Percentiles rank a stretch among this genome's conserved stretches.
Conservation (phyloP, 2,797 vertebrate genomes). For the Anolis apletophallus region DNA sequence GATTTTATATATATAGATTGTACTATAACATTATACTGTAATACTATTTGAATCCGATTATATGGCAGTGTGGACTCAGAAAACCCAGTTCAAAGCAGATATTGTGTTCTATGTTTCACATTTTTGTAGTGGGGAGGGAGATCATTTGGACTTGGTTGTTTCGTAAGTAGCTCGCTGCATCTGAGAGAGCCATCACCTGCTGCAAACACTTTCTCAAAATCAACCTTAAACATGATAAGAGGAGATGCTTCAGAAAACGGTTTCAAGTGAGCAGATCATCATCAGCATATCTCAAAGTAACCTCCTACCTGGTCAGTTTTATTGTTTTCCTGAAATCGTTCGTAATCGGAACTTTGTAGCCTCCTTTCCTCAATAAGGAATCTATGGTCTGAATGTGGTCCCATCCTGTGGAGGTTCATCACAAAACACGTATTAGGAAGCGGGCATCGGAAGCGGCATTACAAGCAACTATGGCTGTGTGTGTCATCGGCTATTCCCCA, state of each 20-base stretch:
- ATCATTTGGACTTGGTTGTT: no score
- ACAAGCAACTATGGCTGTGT: conserved; percentile 33
- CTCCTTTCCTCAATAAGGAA: conserved; percentile 99
- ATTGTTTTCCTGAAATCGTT: conserved; percentile 99
- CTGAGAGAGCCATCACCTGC: no score
- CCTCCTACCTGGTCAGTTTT: conserved; percentile 97
- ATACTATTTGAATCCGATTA: no score
- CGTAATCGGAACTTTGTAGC: conserved; percentile 99
- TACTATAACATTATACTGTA: no score
- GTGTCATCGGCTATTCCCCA: conserved; percentile 4
- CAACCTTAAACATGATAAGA: background rate
- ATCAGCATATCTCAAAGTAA: background rate
- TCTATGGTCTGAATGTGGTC: conserved; percentile 99
- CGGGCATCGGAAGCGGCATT: background rate
- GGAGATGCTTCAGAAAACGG: conserved; percentile 33
- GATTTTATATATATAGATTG: no score
- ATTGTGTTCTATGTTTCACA: no score
- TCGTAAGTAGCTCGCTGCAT: no score
- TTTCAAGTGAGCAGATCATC: background rate
- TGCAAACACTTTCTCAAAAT: no score
- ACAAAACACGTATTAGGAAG: conserved; percentile 48
- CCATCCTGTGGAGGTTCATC: conserved; percentile 87
- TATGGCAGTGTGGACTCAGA: no score
- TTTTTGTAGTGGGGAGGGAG: no score
- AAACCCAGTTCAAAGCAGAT: no score